These are phyloP conservation scores for Deilephila elpenor DNA, from an alignment of 2,888 invertebrate species.

Conservation along the genomic window DNA sequence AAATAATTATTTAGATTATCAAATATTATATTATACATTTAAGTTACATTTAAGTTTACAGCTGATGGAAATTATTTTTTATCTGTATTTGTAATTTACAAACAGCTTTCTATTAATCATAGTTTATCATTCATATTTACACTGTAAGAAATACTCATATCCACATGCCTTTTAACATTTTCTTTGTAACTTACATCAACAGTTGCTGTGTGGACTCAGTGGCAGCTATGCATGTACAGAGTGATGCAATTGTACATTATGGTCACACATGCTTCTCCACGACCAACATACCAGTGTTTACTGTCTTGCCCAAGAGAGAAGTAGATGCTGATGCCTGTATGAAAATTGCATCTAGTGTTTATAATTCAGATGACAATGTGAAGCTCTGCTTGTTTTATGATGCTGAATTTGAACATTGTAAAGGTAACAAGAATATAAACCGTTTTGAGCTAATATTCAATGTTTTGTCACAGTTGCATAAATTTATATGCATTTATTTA, in stretches of 20 bases:
- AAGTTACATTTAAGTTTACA: too few species aligned
- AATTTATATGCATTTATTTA: too few species aligned
- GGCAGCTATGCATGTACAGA: constrained; percentile 93
- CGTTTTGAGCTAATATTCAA: neutral
- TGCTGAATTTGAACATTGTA: constrained; percentile 86
- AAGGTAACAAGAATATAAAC: constrained; percentile 67
- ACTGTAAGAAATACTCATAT: neutral
- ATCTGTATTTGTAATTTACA: too few species aligned
- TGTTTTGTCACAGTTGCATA: too few species aligned
- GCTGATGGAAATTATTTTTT: too few species aligned
- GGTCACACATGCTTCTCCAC: constrained; percentile 95
- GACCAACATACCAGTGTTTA: constrained; percentile 89
- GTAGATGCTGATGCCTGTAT: constrained; percentile 78
- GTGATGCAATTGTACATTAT: constrained; percentile 95
- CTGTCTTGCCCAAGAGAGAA: constrained; percentile 87
- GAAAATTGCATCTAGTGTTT: constrained; percentile 47
- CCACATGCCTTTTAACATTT: neutral
- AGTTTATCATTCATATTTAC: neutral
- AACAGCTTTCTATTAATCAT: neutral
- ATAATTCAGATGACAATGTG: constrained; percentile 58
- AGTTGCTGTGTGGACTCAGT: constrained; percentile 96
- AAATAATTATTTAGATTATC: too few species aligned
- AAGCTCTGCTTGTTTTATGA: constrained; percentile 87
- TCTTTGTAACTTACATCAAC: constrained; percentile 29
- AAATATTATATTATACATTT: too few species aligned